Conservation (phyloP, 1,140 invertebrate genomes). For the Drosophila miranda region DNA sequence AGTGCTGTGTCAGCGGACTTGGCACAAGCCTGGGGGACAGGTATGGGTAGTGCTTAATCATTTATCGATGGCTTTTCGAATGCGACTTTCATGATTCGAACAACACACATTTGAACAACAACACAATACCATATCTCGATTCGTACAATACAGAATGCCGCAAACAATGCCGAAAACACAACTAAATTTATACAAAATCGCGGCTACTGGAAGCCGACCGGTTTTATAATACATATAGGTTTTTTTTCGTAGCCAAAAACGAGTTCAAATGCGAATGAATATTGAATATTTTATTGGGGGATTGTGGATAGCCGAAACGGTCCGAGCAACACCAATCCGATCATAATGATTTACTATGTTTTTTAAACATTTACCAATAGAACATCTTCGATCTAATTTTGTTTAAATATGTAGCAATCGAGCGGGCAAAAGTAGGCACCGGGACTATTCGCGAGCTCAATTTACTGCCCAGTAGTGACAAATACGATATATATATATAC, state of each 20-base stretch:
- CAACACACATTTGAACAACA: neutral
- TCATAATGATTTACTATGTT: too few species aligned
- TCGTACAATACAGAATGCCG: too few species aligned
- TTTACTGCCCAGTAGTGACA: too few species aligned
- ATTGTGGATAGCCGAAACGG: slow-evolving; percentile 32
- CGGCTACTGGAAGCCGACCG: slow-evolving; percentile 57
- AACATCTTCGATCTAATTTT: too few species aligned
- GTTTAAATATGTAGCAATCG: too few species aligned
- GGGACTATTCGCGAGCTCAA: too few species aligned
- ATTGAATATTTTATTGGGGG: slow-evolving; percentile 23
- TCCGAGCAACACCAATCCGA: slow-evolving; percentile 8
- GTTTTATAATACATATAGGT: slow-evolving; percentile 19
- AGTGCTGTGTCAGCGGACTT: slow-evolving; percentile 36
- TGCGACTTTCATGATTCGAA: slow-evolving; percentile 50
- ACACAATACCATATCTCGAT: too few species aligned
- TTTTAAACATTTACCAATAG: too few species aligned
- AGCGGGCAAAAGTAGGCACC: too few species aligned
- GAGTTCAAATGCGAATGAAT: slow-evolving; percentile 36
- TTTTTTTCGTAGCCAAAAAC: slow-evolving; percentile 10
- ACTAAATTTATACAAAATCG: slow-evolving; percentile 62
- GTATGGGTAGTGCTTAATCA: slow-evolving; percentile 37
- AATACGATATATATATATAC: too few species aligned
- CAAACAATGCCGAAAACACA: slow-evolving; percentile 29
- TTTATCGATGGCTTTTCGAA: slow-evolving; percentile 50
- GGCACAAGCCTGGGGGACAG: slow-evolving; percentile 21